Base-by-base conservation (phyloP, 2,113 vertebrate genomes). In the Astur gentilis region DNA sequence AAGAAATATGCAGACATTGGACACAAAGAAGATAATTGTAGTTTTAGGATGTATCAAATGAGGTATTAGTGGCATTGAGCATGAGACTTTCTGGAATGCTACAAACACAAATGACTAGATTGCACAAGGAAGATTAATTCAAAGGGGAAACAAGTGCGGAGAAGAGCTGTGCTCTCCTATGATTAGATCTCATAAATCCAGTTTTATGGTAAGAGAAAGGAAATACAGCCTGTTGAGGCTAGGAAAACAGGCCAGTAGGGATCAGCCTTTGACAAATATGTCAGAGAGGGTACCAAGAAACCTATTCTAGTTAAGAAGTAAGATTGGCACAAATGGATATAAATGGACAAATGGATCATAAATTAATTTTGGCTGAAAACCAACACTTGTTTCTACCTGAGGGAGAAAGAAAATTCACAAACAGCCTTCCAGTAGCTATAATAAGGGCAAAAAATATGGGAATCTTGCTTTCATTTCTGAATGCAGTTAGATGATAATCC, bases 341-440 rank as follows among this genome's bases (percentile, higher is more conserved):
- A 90, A 93, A 93, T 42, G 34, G 78, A 65, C 42, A 90, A 94
- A 93, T 45, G 36, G 75, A 57, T 38, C 34, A 36, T 79, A 72
- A 94, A 83, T 44, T 55, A 79, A 89, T 80, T 91, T 38, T 22
- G 16, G 7, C 45, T 88, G 49, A 45, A 94, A 96, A 90, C 4
- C 26, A 82, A 61, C 36, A 85, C 26, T 82, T 79, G 13, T 40
- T 95, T 72, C 62, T 54, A 90, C 36, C 44, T 58, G 27, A 5
- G 0, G 29, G 44, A 85, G 25, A 17, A 82, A 79, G 26, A 69
- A 94, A 87, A 82, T 44, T 77, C 70, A 69, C n/a, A 77, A 83
- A 26, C 27, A 89, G 44, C 34, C 20, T 76, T 80, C 58, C 8
- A 79, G 29, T 1, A 90, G 29, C 32, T 21, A 65, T 2, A 69